Conservation (phyloP, 2,888 invertebrate genomes). For the Ennomos quercinarius region DNA sequence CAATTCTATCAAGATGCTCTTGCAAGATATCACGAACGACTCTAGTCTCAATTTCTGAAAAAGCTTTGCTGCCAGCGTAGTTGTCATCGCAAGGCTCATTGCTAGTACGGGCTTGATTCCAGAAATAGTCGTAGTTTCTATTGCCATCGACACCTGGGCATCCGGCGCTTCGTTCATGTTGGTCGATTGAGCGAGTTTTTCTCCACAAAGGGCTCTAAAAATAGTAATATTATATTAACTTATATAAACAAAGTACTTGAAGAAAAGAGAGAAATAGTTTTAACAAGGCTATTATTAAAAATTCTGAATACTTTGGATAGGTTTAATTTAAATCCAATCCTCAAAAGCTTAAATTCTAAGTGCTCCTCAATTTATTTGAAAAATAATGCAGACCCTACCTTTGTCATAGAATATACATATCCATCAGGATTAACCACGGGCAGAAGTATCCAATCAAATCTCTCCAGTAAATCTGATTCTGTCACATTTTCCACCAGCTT, state of each 20-base stretch:
- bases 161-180: constrained; percentile 45
- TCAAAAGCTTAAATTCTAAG: too few relatives aligned
- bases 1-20: constrained; percentile 74
- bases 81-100: constrained; percentile 83
- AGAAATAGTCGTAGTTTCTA: constrained; percentile 90
- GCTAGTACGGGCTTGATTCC: constrained; percentile 87
- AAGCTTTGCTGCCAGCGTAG: constrained; percentile 86
- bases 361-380: too few relatives aligned
- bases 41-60: constrained; percentile 88
- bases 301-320: too few relatives aligned
- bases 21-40: constrained; percentile 85
- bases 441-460: constrained; percentile 88
- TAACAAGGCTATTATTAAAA: too few relatives aligned
- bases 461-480: constrained; percentile 81
- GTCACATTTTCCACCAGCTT: constrained; percentile 86
- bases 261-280: too few relatives aligned
- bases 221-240: background rate
- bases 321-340: too few relatives aligned
- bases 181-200: constrained; percentile 86
- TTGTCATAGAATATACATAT: constrained; percentile 84
- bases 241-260: too few relatives aligned
- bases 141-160: constrained; percentile 91
- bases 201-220: constrained; percentile 87
- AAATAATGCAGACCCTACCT: constrained; percentile 57
- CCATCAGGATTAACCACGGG: constrained; percentile 91